phyloP scores from a whole-genome alignment of 2,888 invertebrate genomes.

The Tiphia femorata region DNA sequence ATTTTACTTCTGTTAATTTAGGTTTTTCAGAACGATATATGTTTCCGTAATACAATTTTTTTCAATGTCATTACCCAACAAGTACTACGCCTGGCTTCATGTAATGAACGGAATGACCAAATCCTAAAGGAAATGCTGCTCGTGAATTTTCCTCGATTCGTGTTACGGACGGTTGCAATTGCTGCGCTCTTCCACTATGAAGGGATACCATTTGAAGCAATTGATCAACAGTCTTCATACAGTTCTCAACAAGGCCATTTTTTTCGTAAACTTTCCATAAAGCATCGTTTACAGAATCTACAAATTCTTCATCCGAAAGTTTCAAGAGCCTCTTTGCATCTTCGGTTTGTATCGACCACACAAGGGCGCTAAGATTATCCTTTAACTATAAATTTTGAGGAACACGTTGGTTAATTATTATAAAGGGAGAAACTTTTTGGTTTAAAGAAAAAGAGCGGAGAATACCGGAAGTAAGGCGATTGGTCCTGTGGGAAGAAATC shows the following conservation, averaged over 20 bases:
- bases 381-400: slow-evolving; percentile 73
- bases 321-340: slow-evolving; percentile 81
- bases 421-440: slow-evolving; percentile 3
- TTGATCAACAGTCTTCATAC: slow-evolving; percentile 72
- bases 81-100: slow-evolving; percentile 85
- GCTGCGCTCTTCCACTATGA: slow-evolving; percentile 71
- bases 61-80: slow-evolving; percentile 78
- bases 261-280: slow-evolving; percentile 78
- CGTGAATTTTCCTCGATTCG: slow-evolving; percentile 75
- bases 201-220: slow-evolving; percentile 67
- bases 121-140: slow-evolving; percentile 92
- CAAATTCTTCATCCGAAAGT: slow-evolving; percentile 83
- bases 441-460: not conserved
- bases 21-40: slow-evolving; percentile 3
- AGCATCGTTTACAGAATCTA: slow-evolving; percentile 89
- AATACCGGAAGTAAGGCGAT: slow-evolving; percentile 88
- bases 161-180: slow-evolving; percentile 80
- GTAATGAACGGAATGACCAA: slow-evolving; percentile 91
- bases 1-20: not conserved
- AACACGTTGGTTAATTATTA: no score
- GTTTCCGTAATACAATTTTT: no score
- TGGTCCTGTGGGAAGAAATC: slow-evolving; percentile 93
- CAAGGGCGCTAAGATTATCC: slow-evolving; percentile 85
- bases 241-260: slow-evolving; percentile 71
- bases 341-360: slow-evolving; percentile 88